These are phyloP conservation scores for Caprella mutica DNA, from an alignment of 2,888 invertebrate genomes.

Conservation along the genomic window DNA sequence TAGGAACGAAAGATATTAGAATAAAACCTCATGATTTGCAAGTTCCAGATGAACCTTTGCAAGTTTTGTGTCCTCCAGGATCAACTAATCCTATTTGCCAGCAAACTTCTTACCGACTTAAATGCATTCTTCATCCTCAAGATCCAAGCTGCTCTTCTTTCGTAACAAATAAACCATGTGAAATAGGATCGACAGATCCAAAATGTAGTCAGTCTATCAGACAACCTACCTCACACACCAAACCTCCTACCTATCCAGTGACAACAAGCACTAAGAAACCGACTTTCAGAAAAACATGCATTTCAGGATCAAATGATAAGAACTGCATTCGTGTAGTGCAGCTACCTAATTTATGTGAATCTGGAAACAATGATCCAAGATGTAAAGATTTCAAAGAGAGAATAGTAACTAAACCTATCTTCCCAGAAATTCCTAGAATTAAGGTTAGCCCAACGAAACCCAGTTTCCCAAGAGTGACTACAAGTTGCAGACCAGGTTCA, in stretches of 20 bases:
- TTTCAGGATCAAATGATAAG: slow-evolving; percentile 17
- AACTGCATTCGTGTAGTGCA: too few relatives aligned
- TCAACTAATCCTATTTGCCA: slow-evolving; percentile 37
- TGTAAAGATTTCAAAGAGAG: too few relatives aligned
- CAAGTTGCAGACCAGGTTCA: too few relatives aligned
- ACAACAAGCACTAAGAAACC: neutral
- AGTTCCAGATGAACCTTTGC: slow-evolving; percentile 1
- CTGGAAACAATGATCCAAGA: too few relatives aligned
- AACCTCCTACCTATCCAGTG: slow-evolving; percentile 15
- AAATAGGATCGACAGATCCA: slow-evolving; percentile 16
- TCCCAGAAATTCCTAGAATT: too few relatives aligned
- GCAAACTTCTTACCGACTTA: neutral
- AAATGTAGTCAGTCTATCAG: slow-evolving; percentile 37
- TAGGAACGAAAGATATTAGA: neutral
- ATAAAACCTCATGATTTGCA: neutral
- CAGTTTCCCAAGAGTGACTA: too few relatives aligned
- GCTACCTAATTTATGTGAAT: too few relatives aligned
- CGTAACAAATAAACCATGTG: slow-evolving; percentile 37
- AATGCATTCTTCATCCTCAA: slow-evolving; percentile 3
- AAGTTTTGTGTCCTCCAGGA: slow-evolving; percentile 36
- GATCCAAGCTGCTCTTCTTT: slow-evolving; percentile 24
- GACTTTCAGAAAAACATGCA: neutral
- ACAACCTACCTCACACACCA: slow-evolving; percentile 35
- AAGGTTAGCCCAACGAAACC: too few relatives aligned
- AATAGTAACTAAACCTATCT: too few relatives aligned